Evolutionary conservation across 2,797 vertebrate species (phyloP), one percentile per base, ranked within the genome.

Genomic region (Craterocephalus amniculus): DNA sequence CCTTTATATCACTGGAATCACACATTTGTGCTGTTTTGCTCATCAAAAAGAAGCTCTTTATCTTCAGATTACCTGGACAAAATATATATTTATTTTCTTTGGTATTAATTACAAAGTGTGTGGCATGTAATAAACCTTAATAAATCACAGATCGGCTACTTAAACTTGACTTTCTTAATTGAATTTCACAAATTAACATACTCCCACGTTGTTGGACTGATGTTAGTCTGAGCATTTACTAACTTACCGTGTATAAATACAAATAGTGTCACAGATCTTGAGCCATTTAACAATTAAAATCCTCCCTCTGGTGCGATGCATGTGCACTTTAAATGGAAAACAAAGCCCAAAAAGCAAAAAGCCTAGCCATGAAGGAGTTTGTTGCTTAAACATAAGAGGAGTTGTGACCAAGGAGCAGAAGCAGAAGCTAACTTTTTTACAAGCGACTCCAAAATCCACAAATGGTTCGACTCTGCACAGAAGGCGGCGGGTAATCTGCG

Each of bases 361-460:
- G 55, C 45, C 24, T 5, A 31, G 5, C 29, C 29, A 31, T 31
- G 29, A 31, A 31, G 5, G 29, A 2, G 29, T 31, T 31, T 31
- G 29, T 31, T 52, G 56, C 27, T 61, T 43, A 29, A 54, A 67
- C 48, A 58, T 34, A 52, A 51, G 35, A 1, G 1, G 4, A 64
- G 60, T 68, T 66, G 72, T 71, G 58, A 70, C 63, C 43, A 57
- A 61, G 34, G 4, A 35, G 9, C 38, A 48, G 40, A 1, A n/a
- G 54, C 54, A 18, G n/a, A 22, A 56, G 62, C 55, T 70, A n/a
- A 34, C 31, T 63, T 76, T 65, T 70, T 66, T 70, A 40, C 59
- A 14, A 24, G 32, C 14, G 12, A 7, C n/a, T 66, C 57, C 12
- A 35, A 58, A 79, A 67, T 57, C 64, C 64, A 48, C 66, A 67